Percentiles rank a stretch among this genome's conserved stretches.
These are phyloP conservation scores for Axea sp. DNA, from an alignment of 2,888 invertebrate species.

Conservation along the genomic window DNA sequence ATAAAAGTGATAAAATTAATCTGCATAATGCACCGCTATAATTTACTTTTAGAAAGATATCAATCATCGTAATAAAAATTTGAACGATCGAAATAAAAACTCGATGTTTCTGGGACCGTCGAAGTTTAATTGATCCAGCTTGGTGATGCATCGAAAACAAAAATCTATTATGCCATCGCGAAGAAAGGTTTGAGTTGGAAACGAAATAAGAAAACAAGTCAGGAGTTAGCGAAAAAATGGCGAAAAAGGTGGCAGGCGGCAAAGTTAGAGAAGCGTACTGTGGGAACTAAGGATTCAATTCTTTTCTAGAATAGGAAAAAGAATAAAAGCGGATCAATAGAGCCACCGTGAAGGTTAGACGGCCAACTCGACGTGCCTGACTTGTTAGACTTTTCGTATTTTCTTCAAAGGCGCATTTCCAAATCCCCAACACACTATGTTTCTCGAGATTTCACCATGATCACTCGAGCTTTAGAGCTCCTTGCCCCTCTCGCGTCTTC, in stretches of 20 bases:
- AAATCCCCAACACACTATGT: conserved; percentile 68
- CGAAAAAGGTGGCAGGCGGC: conserved; percentile 65
- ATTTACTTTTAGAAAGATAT: not conserved
- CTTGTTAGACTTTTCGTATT: conserved; percentile 71
- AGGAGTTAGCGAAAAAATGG: conserved; percentile 39
- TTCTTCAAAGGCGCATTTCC: conserved; percentile 73
- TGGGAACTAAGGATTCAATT: conserved; percentile 75
- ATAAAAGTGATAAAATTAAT: conserved; percentile 21
- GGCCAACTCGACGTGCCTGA: conserved; percentile 61
- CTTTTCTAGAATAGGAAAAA: conserved; percentile 67
- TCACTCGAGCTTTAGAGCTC: conserved; percentile 40
- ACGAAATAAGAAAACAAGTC: conserved; percentile 34
- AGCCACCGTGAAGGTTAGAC: conserved; percentile 63
- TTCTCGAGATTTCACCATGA: conserved; percentile 56
- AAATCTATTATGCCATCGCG: conserved; percentile 52
- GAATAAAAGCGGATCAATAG: conserved; percentile 73
- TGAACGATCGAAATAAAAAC: conserved; percentile 2
- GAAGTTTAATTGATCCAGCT: conserved; percentile 52
- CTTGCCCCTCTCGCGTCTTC: conserved; percentile 29
- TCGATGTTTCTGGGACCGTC: conserved; percentile 8
- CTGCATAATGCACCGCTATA: conserved; percentile 10
- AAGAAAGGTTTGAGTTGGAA: conserved; percentile 14
- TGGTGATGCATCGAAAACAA: conserved; percentile 9
- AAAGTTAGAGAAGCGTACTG: conserved; percentile 66
- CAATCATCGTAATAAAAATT: not conserved